These are phyloP conservation scores for Linepithema humile DNA, from an alignment of 1,140 invertebrate species.

Conservation along the genomic window DNA sequence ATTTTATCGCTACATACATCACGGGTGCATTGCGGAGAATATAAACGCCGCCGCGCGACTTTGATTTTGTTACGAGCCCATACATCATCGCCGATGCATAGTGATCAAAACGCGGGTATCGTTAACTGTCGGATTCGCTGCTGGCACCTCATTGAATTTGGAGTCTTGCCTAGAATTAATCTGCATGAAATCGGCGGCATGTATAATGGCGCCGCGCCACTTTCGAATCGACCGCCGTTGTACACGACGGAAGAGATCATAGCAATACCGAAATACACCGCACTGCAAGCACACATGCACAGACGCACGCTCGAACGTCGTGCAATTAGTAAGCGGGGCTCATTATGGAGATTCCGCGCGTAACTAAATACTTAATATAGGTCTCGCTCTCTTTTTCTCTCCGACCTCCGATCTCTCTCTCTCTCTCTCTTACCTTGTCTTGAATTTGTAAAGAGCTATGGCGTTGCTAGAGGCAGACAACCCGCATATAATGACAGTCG, in stretches of 20 bases:
- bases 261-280: constrained; percentile 27
- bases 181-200: constrained; percentile 35
- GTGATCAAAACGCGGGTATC: constrained; percentile 43
- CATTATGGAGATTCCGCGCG: constrained; percentile 76
- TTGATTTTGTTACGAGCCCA: constrained; percentile 49
- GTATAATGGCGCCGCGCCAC: constrained; percentile 39
- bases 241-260: constrained; percentile 22
- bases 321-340: constrained; percentile 76
- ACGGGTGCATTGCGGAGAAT: constrained; percentile 48
- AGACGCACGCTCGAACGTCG: not conserved
- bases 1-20: constrained; percentile 55
- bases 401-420: not conserved
- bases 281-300: not conserved
- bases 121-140: constrained; percentile 36
- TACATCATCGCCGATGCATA: constrained; percentile 45
- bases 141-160: constrained; percentile 51
- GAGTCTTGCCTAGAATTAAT: constrained; percentile 54
- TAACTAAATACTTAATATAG: constrained; percentile 78
- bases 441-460: constrained; percentile 73
- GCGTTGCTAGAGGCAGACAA: constrained; percentile 59
- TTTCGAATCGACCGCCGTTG: constrained; percentile 50
- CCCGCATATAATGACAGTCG: constrained; percentile 72
- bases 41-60: constrained; percentile 37
- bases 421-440: constrained; percentile 53
- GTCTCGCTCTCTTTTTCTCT: constrained; percentile 12